These are phyloP conservation scores for Melolontha melolontha DNA, from an alignment of 2,888 invertebrate species.

Conservation along the genomic window DNA sequence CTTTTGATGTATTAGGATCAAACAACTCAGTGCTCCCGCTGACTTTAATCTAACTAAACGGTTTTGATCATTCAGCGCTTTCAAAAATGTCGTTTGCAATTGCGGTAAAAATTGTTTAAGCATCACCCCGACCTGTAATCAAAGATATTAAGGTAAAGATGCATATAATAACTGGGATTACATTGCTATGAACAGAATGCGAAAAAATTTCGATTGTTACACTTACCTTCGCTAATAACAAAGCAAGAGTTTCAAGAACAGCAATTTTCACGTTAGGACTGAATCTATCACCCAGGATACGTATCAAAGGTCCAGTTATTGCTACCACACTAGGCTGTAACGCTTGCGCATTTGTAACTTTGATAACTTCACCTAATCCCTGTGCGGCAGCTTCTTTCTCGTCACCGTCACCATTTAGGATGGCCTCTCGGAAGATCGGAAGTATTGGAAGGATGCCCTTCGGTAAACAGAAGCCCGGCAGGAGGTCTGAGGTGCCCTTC, in stretches of 20 bases:
- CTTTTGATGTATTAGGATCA: conserved; percentile 92
- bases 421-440: conserved; percentile 95
- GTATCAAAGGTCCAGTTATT: conserved; percentile 97
- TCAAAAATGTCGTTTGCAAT: conserved; percentile 97
- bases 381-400: conserved; percentile 96
- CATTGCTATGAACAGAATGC: too few species aligned
- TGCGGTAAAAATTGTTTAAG: conserved; percentile 98
- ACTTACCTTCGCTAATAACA: conserved; percentile 87
- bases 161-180: too few species aligned
- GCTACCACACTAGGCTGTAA: conserved; percentile 96
- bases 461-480: conserved; percentile 94
- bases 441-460: conserved; percentile 92
- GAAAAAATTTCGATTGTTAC: too few species aligned
- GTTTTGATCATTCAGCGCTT: conserved; percentile 91
- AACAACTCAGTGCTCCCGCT: conserved; percentile 86
- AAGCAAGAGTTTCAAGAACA: conserved; percentile 92
- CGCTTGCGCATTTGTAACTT: conserved; percentile 85
- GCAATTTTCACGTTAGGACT: conserved; percentile 95
- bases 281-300: conserved; percentile 96
- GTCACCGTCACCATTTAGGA: conserved; percentile 94
- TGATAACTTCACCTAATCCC: conserved; percentile 84
- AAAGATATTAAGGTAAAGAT: neutral
- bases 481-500: conserved; percentile 75
- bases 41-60: conserved; percentile 90
- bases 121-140: conserved; percentile 86